A percentile compares a stretch with the other conserved stretches of the same genome.
Evolutionary conservation across 2,888 invertebrate genomes (phyloP).

Genomic region (Hedya salicella): DNA sequence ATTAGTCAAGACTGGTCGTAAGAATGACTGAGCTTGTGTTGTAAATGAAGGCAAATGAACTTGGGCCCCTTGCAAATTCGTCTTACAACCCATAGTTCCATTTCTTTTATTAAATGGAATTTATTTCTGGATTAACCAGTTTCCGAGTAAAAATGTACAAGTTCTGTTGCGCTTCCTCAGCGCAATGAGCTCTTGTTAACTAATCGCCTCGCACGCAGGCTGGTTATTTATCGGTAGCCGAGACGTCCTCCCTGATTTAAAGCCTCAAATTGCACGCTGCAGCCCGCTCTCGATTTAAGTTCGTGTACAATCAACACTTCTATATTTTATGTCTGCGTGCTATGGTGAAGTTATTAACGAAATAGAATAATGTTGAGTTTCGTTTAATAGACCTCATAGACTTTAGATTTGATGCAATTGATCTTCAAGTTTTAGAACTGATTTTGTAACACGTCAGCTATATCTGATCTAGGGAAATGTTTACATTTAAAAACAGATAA

Average conservation of each 20-base stretch:
- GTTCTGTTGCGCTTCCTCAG: constrained; percentile 43
- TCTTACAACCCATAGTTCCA: neutral
- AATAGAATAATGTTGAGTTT: constrained; percentile 15
- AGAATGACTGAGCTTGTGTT: too few species aligned
- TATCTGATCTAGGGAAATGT: too few species aligned
- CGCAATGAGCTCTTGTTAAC: constrained; percentile 72
- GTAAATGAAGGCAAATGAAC: too few species aligned
- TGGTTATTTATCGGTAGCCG: constrained; percentile 82
- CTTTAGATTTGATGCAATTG: neutral
- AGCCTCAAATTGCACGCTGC: constrained; percentile 79
- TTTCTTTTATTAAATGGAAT: neutral
- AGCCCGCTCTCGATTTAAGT: constrained; percentile 65
- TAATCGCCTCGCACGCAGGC: constrained; percentile 67
- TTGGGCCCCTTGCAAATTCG: too few species aligned
- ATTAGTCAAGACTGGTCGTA: too few species aligned
- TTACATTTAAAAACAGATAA: too few species aligned
- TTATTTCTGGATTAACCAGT: constrained; percentile 19
- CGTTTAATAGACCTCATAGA: neutral
- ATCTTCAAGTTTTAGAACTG: too few species aligned
- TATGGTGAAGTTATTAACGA: constrained; percentile 39
- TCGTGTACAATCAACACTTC: constrained; percentile 63
- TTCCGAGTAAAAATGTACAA: neutral
- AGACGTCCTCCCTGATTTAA: constrained; percentile 75
- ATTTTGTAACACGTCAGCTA: too few species aligned
- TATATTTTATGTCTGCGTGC: constrained; percentile 48